Evolutionary conservation across 1,140 invertebrate species (phyloP).

Genomic region (Galendromus occidentalis): DNA sequence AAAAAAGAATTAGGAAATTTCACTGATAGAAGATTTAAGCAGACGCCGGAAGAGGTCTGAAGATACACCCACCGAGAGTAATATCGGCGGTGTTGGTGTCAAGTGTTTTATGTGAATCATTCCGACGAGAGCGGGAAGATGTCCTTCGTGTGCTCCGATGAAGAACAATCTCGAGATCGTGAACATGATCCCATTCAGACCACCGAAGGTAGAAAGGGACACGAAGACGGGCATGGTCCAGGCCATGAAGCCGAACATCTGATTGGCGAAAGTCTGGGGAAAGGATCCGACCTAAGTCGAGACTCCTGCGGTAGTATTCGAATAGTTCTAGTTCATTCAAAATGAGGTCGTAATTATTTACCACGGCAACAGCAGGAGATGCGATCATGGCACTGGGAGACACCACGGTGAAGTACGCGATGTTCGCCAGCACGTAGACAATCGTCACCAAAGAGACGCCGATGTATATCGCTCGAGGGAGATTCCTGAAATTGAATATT

Average conservation of each 20-base stretch:
- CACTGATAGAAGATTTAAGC: too few relatives aligned
- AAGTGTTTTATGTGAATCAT: constrained; percentile 48
- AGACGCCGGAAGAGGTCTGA: too few relatives aligned
- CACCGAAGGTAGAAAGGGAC: constrained; percentile 58
- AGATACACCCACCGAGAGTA: constrained; percentile 33
- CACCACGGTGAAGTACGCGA: constrained; percentile 71
- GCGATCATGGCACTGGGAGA: constrained; percentile 52
- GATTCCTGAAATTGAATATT: constrained; percentile 39
- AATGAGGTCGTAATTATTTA: constrained; percentile 32
- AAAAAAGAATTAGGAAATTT: constrained; percentile 13
- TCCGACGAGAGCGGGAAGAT: constrained; percentile 54
- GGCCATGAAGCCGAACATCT: constrained; percentile 46
- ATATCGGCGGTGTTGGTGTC: constrained; percentile 57
- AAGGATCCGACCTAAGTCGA: constrained; percentile 10
- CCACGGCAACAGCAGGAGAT: constrained; percentile 61
- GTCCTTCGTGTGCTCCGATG: constrained; percentile 56
- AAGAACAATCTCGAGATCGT: constrained; percentile 48
- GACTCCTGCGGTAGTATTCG: constrained; percentile 12
- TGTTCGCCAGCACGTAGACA: constrained; percentile 66
- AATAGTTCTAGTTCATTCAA: neutral
- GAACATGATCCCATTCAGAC: constrained; percentile 76
- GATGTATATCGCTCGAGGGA: constrained; percentile 66
- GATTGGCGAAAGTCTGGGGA: constrained; percentile 53
- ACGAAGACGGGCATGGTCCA: constrained; percentile 75
- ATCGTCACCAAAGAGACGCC: constrained; percentile 62